Conservation (phyloP, 1,140 invertebrate genomes). For the Drosophila gunungcola region DNA sequence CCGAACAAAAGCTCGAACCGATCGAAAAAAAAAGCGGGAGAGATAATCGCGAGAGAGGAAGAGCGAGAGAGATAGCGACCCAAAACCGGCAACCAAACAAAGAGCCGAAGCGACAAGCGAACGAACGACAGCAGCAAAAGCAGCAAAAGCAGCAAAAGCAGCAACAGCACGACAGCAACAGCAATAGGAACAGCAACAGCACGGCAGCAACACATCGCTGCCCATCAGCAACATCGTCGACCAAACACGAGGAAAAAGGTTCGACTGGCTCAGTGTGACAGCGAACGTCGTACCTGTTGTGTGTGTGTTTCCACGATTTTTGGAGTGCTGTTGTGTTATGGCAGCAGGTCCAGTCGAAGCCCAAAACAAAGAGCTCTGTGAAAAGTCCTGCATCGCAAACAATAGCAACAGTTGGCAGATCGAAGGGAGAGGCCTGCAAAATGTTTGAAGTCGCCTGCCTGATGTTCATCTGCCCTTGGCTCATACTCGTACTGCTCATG, state of each 20-base stretch:
- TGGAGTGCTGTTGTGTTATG: constrained; percentile 48
- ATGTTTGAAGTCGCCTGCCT: constrained; percentile 82
- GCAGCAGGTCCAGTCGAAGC: constrained; percentile 25
- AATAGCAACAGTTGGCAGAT: constrained; percentile 37
- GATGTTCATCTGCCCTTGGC: constrained; percentile 83
- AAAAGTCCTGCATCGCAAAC: not conserved
- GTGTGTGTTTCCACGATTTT: constrained; percentile 27
- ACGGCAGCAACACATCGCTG: constrained; percentile 15
- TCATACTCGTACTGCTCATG: constrained; percentile 77
- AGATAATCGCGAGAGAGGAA: constrained; percentile 16
- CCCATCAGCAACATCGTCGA: constrained; percentile 12
- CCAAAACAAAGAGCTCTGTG: constrained; percentile 8
- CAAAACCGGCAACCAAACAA: constrained; percentile 43
- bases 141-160: constrained; percentile 23
- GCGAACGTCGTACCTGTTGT: constrained; percentile 73
- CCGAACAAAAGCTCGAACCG: constrained; percentile 34
- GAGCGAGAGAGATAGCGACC: constrained; percentile 1
- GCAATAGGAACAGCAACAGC: constrained; percentile 8
- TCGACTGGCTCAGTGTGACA: constrained; percentile 57
- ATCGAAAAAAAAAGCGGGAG: constrained; percentile 46
- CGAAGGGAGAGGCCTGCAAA: constrained; percentile 20
- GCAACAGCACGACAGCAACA: constrained; percentile 27
- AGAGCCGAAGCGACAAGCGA: constrained; percentile 43
- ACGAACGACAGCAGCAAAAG: constrained; percentile 26
- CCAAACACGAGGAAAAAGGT: constrained; percentile 39